Evolutionary conservation across 1,140 invertebrate genomes (phyloP).

Genomic region (Sycobia sp.): DNA sequence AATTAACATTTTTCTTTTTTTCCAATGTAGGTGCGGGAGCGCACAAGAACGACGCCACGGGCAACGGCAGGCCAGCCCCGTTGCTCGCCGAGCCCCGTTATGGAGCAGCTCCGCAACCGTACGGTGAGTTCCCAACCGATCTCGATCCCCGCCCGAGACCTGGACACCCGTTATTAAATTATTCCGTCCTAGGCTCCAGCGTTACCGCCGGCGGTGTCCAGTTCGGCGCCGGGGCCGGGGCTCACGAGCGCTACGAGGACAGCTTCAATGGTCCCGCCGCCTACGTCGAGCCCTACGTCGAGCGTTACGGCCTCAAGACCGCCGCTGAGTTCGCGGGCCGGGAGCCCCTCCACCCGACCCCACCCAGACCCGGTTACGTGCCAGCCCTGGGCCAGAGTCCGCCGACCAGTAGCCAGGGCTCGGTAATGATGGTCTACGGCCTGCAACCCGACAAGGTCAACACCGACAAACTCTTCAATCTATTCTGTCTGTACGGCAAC

Average conservation of each 20-base stretch:
- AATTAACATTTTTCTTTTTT: too few species aligned
- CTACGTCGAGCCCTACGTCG: conserved; percentile 61
- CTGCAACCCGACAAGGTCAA: conserved; percentile 92
- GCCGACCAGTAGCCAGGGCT: conserved; percentile 68
- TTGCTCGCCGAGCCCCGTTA: conserved; percentile 85
- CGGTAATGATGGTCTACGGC: conserved; percentile 98
- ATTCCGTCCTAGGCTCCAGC: conserved; percentile 2
- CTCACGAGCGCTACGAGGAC: conserved; percentile 62
- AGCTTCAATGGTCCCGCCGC: conserved; percentile 61
- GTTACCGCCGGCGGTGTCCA: conserved; percentile 17
- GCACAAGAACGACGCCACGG: conserved; percentile 60
- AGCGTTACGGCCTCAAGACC: conserved; percentile 58
- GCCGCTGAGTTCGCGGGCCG: conserved; percentile 58
- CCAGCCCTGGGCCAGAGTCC: conserved; percentile 58
- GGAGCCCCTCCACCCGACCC: conserved; percentile 60
- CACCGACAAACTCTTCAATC: conserved; percentile 96
- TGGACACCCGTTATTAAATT: too few species aligned
- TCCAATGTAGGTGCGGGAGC: conserved; percentile 51
- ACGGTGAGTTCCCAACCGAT: too few species aligned
- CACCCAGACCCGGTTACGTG: conserved; percentile 55
- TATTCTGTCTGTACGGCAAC: conserved; percentile 98
- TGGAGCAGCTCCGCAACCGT: conserved; percentile 81
- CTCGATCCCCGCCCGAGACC: too few species aligned
- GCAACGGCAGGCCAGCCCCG: conserved; percentile 73
- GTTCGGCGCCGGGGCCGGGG: conserved; percentile 34